phyloP scores from a whole-genome alignment of 2,797 vertebrate genomes.

The Odontamblyopus rebecca region DNA sequence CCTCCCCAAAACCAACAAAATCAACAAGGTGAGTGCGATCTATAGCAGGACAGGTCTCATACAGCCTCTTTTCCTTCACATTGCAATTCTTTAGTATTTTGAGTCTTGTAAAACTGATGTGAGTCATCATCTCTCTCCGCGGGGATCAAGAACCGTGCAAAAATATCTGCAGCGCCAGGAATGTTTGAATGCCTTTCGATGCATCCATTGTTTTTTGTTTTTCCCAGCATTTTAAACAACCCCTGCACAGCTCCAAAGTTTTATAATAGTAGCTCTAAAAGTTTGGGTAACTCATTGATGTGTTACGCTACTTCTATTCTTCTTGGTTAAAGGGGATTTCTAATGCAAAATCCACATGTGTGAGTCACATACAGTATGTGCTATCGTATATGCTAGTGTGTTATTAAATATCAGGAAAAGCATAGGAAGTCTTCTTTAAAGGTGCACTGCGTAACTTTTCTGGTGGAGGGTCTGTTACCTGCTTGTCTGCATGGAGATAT shows the following conservation, averaged over 20 bases:
- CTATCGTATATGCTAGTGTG: too few species aligned
- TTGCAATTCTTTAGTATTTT: constrained; percentile 24
- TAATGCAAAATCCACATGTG: too few species aligned
- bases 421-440: too few species aligned
- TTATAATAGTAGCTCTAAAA: constrained; percentile 5
- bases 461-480: too few species aligned
- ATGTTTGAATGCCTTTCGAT: constrained; percentile 52
- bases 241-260: constrained; percentile 24
- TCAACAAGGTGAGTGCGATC: constrained; percentile 89
- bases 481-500: too few species aligned
- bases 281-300: neutral
- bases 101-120: constrained; percentile 28
- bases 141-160: constrained; percentile 32
- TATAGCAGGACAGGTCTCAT: constrained; percentile 9
- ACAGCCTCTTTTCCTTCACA: constrained; percentile 31
- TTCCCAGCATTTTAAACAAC: constrained; percentile 23
- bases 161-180: constrained; percentile 50
- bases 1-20: constrained; percentile 99
- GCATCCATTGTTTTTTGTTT: constrained; percentile 31
- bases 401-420: too few species aligned
- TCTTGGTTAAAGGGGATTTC: neutral
- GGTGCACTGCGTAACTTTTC: too few species aligned
- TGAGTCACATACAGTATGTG: too few species aligned
- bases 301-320: too few species aligned
- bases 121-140: constrained; percentile 47